Conservation (phyloP, 2,797 vertebrate genomes). For the Adrianichthys oophorus region DNA sequence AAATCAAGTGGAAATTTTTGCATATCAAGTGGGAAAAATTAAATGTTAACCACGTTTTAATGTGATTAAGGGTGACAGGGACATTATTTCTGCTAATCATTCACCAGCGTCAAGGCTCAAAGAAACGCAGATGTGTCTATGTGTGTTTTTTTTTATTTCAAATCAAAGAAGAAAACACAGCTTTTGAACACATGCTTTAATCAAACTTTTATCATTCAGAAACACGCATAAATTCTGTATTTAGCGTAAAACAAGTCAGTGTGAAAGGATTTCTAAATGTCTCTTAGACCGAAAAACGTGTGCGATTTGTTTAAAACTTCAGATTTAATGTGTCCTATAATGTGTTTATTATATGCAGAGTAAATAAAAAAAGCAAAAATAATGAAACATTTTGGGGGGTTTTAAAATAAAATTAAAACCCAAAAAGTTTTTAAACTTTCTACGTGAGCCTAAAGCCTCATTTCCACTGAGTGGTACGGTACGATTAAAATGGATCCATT, state of each 20-base stretch:
- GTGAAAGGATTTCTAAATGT: slow-evolving; percentile 8
- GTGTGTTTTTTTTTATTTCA: slow-evolving; percentile 59
- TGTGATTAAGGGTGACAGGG: slow-evolving; percentile 99
- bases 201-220: slow-evolving; percentile 22
- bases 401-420: slow-evolving; percentile 27
- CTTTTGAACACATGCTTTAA: slow-evolving; percentile 4
- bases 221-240: slow-evolving; percentile 15
- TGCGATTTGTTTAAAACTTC: slow-evolving; percentile 23
- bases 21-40: slow-evolving; percentile 99
- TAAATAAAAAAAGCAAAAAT: slow-evolving; percentile 18
- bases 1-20: slow-evolving; percentile 99
- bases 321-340: slow-evolving; percentile 28
- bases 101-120: slow-evolving; percentile 93
- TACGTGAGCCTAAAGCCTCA: slow-evolving; percentile 25
- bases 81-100: slow-evolving; percentile 99
- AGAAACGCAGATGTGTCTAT: slow-evolving; percentile 85
- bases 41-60: slow-evolving; percentile 99
- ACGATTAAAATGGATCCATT: no score
- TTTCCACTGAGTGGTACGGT: no score
- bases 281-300: slow-evolving; percentile 4
- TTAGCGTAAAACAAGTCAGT: slow-evolving; percentile 7
- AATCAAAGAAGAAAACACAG: slow-evolving; percentile 25
- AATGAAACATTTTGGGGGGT: no score
- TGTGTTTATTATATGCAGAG: slow-evolving; percentile 44
- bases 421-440: slow-evolving; percentile 59